Conservation (phyloP, 1,140 invertebrate genomes). For the Brachionus asplanchnoidis region DNA sequence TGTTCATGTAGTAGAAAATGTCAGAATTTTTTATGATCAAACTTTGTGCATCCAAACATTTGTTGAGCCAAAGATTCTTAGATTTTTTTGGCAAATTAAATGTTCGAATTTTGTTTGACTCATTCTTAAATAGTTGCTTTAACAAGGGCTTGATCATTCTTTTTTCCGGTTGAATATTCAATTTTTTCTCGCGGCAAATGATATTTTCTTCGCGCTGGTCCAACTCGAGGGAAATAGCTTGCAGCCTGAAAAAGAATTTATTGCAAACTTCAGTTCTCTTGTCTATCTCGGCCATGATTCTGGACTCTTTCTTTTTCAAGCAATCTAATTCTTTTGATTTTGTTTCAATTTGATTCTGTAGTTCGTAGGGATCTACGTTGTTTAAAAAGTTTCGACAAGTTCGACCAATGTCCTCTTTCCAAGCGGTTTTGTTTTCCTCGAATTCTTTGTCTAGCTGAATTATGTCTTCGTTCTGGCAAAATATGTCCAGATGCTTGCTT, state of each 20-base stretch:
- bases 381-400: not conserved
- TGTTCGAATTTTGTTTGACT: not conserved
- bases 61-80: not conserved
- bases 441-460: not conserved
- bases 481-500: slow-evolving; percentile 77
- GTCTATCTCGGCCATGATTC: not conserved
- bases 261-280: not conserved
- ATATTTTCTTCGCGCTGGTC: not conserved
- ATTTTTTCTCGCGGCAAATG: not conserved
- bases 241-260: slow-evolving; percentile 47
- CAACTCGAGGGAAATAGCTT: slow-evolving; percentile 36
- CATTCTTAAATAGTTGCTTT: not conserved
- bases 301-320: not conserved
- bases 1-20: not conserved
- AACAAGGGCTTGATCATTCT: not conserved
- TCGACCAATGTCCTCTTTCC: slow-evolving; percentile 8
- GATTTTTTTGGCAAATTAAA: not conserved
- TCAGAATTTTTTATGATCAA: not conserved
- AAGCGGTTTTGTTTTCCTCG: not conserved
- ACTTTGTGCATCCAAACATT: not conserved
- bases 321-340: slow-evolving; percentile 76
- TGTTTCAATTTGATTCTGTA: slow-evolving; percentile 66
- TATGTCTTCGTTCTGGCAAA: slow-evolving; percentile 56
- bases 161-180: not conserved
- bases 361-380: slow-evolving; percentile 55